A percentile compares a stretch with the other conserved stretches of the same genome.
Evolutionary conservation across 2,888 invertebrate genomes (phyloP).

Genomic region (Monochamus alternatus): DNA sequence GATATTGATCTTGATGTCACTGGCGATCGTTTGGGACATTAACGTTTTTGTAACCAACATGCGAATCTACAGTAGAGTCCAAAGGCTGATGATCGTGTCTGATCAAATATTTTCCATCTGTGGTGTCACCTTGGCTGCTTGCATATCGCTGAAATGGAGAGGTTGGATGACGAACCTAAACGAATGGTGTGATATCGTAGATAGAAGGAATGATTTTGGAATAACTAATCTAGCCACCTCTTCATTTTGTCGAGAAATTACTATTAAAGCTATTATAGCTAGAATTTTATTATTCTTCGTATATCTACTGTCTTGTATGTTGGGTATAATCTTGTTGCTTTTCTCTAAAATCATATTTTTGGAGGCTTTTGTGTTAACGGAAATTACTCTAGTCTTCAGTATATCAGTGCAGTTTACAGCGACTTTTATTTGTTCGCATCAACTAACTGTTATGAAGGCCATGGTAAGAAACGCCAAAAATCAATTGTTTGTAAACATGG

Average conservation of each 20-base stretch:
- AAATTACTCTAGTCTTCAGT: not conserved
- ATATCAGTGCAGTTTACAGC: not conserved
- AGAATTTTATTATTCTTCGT: not conserved
- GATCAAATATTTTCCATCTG: not conserved
- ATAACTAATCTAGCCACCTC: not conserved
- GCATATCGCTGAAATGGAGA: not conserved
- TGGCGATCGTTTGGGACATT: not conserved
- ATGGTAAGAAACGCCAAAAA: not conserved
- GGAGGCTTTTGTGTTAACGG: not conserved
- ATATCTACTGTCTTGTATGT: not conserved
- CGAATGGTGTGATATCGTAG: not conserved
- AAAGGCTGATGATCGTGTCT: not conserved
- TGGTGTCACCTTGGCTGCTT: not conserved
- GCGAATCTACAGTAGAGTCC: not conserved
- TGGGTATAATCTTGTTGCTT: not conserved
- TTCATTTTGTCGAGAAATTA: not conserved
- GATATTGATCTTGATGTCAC: no score
- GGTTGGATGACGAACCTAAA: not conserved
- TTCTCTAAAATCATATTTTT: not conserved
- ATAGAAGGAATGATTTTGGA: slow-evolving; percentile 3
- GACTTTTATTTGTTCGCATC: not conserved
- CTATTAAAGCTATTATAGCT: not conserved
- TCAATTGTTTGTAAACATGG: not conserved
- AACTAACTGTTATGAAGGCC: not conserved
- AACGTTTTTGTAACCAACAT: not conserved